Evolutionary conservation across 2,797 vertebrate genomes (phyloP).

Genomic region (Anguilla megastoma): DNA sequence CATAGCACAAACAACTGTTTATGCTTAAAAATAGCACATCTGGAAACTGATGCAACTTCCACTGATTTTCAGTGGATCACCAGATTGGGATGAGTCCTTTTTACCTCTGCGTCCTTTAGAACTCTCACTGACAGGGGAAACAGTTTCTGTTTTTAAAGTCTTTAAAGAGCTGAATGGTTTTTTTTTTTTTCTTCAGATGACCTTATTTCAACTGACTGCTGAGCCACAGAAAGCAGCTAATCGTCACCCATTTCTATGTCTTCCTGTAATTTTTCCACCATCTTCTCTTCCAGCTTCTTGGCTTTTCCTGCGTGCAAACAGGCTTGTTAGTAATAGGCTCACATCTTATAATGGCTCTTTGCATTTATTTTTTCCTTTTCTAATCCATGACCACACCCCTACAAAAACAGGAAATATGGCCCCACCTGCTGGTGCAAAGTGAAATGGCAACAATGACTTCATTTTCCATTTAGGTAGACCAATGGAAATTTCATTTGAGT

Average conservation of each 20-base stretch:
- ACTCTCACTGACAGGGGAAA: background rate
- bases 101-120: background rate
- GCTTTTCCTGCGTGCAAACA: constrained; percentile 73
- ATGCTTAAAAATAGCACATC: background rate
- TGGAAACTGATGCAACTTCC: background rate
- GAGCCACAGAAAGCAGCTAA: background rate
- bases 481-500: background rate
- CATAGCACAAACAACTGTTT: background rate
- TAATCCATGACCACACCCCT: background rate
- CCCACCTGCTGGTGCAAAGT: constrained; percentile 5
- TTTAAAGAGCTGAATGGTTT: constrained; percentile 1
- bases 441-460: background rate
- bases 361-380: background rate
- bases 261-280: constrained; percentile 90
- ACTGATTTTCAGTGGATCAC: background rate
- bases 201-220: background rate
- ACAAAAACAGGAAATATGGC: background rate
- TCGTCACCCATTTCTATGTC: constrained; percentile 86
- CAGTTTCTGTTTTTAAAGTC: background rate
- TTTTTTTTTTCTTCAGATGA: constrained; percentile 10
- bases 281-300: constrained; percentile 91
- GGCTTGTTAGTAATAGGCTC: background rate
- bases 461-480: background rate
- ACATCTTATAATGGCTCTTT: background rate
- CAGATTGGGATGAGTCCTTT: background rate